phyloP scores from a whole-genome alignment of 2,113 vertebrate genomes.

The Cyprinodon brontotheroides region DNA sequence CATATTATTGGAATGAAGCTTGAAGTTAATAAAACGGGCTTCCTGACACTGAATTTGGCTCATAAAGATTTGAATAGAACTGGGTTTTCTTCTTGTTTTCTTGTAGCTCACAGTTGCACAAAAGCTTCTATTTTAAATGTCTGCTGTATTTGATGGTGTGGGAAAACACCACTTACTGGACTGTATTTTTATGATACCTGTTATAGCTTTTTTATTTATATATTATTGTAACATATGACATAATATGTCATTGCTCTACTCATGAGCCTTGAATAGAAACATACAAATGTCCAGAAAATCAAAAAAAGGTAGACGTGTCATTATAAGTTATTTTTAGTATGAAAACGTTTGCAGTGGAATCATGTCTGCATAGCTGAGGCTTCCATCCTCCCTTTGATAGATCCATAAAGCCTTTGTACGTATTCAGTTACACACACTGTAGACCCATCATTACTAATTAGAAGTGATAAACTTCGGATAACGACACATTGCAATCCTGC shows the following conservation, averaged over 20 bases:
- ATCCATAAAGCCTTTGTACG: constrained; percentile 11
- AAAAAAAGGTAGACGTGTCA: not conserved
- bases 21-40: no score
- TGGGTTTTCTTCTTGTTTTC: no score
- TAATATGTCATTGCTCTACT: not conserved
- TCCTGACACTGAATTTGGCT: no score
- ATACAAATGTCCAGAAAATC: not conserved
- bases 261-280: not conserved
- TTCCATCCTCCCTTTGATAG: constrained; percentile 13
- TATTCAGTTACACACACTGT: constrained; percentile 15
- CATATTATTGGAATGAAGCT: no score
- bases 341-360: not conserved
- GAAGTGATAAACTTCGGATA: constrained; percentile 40
- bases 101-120: no score
- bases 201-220: not conserved
- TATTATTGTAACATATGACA: not conserved
- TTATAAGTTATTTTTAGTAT: not conserved
- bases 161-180: not conserved
- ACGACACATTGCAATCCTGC: constrained; percentile 22
- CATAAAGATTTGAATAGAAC: no score
- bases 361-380: not conserved
- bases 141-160: no score
- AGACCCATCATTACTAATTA: constrained; percentile 50
- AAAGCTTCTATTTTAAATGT: no score
- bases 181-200: not conserved